phyloP scores from a whole-genome alignment of 2,888 invertebrate genomes.

The Eurytoma californica region DNA sequence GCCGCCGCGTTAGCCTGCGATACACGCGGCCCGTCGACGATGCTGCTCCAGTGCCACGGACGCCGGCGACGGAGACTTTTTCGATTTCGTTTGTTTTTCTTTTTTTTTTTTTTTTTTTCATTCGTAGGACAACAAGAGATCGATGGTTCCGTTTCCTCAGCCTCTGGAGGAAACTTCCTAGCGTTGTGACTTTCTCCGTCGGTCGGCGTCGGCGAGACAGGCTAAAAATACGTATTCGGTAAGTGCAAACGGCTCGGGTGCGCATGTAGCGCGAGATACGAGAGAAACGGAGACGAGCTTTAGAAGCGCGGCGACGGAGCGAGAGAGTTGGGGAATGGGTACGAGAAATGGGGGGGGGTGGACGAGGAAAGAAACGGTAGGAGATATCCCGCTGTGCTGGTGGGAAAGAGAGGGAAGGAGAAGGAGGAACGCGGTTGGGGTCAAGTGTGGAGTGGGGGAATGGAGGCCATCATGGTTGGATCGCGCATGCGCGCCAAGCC shows the following conservation, averaged over 20 bases:
- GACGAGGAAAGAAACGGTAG: slow-evolving; percentile 12
- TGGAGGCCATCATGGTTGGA: slow-evolving; percentile 65
- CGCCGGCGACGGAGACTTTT: slow-evolving; percentile 18
- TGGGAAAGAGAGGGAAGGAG: slow-evolving; percentile 25
- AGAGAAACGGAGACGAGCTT: slow-evolving; percentile 15
- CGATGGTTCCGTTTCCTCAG: background rate
- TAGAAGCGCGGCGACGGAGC: slow-evolving; percentile 25
- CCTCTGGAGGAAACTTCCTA: background rate
- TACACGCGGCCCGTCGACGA: slow-evolving; percentile 6
- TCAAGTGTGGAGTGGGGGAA: slow-evolving; percentile 47
- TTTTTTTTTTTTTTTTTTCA: no score
- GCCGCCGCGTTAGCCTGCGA: slow-evolving; percentile 1
- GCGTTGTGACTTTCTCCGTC: slow-evolving; percentile 27
- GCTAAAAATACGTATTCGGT: slow-evolving; percentile 58
- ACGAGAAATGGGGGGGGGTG: slow-evolving; percentile 56
- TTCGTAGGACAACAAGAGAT: slow-evolving; percentile 11
- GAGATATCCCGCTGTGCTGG: slow-evolving; percentile 20
- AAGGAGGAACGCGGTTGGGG: slow-evolving; percentile 24
- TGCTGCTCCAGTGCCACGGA: slow-evolving; percentile 15
- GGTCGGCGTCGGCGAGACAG: slow-evolving; percentile 16
- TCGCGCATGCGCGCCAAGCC: slow-evolving; percentile 59
- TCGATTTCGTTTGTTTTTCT: no score
- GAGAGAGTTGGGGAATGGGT: background rate
- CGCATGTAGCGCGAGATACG: background rate
- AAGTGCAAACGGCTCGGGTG: slow-evolving; percentile 59